Conservation (phyloP, 2,888 invertebrate genomes). For the Crocallis elinguaria region DNA sequence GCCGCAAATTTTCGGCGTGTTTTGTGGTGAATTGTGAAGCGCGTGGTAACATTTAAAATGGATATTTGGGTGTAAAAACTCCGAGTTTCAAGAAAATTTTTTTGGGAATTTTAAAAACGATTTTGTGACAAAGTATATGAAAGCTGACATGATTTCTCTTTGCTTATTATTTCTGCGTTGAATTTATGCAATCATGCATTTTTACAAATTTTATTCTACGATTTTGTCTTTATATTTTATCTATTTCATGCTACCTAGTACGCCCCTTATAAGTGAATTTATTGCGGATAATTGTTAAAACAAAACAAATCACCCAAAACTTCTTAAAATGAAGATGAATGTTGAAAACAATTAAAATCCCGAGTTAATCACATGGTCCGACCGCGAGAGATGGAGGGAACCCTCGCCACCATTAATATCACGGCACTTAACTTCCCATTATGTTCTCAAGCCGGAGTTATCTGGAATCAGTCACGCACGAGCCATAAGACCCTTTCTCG, state of each 20-base stretch:
- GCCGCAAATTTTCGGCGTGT: slow-evolving; percentile 40
- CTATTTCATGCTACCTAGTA: no score
- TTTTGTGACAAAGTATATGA: no score
- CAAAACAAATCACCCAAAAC: background rate
- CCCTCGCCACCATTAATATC: slow-evolving; percentile 60
- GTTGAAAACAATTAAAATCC: slow-evolving; percentile 26
- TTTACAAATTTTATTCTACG: no score
- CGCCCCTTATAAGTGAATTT: no score
- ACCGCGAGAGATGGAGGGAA: slow-evolving; percentile 20
- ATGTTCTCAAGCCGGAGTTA: slow-evolving; percentile 48
- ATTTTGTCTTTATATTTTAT: no score
- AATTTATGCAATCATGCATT: no score
- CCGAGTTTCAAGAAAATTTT: background rate
- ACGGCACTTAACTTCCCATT: slow-evolving; percentile 68
- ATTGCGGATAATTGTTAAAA: no score
- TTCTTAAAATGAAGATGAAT: slow-evolving; percentile 29
- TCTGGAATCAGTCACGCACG: slow-evolving; percentile 69
- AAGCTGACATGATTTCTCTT: background rate
- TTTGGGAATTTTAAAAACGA: no score
- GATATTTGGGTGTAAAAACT: slow-evolving; percentile 1
- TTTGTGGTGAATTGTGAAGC: slow-evolving; percentile 10
- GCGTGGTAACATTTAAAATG: slow-evolving; percentile 15
- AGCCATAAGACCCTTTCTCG: slow-evolving; percentile 31
- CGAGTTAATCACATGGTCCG: slow-evolving; percentile 23
- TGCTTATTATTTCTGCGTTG: no score